Percentiles rank a stretch among this genome's conserved stretches.
These are phyloP conservation scores for Drosophila triauraria DNA, from an alignment of 1,140 invertebrate genomes.

Conservation along the genomic window DNA sequence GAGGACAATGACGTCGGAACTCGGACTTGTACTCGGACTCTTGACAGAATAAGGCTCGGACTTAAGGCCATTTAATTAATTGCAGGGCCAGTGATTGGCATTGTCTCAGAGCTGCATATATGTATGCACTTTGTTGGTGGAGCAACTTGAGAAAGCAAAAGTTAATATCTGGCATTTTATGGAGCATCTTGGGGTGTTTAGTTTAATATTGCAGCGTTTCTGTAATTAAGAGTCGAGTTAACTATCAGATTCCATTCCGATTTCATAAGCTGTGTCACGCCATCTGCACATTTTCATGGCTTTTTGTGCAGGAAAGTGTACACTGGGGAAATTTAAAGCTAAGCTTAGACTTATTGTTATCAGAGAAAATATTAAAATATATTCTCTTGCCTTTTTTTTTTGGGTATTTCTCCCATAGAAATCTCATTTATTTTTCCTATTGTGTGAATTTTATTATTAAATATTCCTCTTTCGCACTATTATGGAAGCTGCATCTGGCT, in stretches of 20 bases:
- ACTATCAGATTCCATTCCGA: background rate
- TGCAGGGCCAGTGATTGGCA: constrained; percentile 48
- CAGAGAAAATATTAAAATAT: no score
- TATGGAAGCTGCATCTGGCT: constrained; percentile 15
- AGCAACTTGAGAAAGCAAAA: background rate
- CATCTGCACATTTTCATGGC: background rate
- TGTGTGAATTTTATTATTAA: background rate
- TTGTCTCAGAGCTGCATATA: constrained; percentile 6
- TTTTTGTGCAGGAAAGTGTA: background rate
- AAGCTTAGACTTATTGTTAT: no score
- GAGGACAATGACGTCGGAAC: constrained; percentile 37
- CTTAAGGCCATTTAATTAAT: constrained; percentile 58
- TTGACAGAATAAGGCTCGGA: background rate
- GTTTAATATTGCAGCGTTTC: background rate
- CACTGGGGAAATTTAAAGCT: background rate
- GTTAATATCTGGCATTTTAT: constrained; percentile 4
- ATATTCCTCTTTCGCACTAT: background rate
- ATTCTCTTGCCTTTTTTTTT: no score
- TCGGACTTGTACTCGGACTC: background rate
- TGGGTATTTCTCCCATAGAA: no score
- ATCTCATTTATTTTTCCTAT: background rate
- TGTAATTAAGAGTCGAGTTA: background rate
- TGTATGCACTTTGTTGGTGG: background rate
- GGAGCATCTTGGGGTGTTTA: background rate
- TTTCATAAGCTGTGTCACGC: background rate